These are phyloP conservation scores for Passer domesticus DNA, from an alignment of 2,113 vertebrate genomes.

Conservation along the genomic window DNA sequence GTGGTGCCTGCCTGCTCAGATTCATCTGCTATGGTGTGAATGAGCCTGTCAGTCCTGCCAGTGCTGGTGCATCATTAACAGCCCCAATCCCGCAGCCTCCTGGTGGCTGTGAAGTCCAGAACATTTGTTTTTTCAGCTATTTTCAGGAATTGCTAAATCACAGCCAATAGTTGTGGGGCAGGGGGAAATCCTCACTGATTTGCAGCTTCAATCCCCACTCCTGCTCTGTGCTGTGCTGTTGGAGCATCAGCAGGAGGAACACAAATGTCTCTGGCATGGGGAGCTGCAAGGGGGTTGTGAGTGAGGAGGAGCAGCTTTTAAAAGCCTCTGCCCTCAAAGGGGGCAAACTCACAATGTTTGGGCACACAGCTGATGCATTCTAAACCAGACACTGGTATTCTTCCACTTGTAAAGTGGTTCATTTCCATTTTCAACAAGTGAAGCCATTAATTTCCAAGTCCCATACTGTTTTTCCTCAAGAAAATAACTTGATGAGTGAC, in stretches of 20 bases:
- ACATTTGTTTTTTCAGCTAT: neutral
- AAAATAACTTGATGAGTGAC: neutral
- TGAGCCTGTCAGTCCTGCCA: fast-evolving
- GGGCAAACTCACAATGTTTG: fast-evolving
- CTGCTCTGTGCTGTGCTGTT: fast-evolving
- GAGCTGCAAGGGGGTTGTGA: fast-evolving
- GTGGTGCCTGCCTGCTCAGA: neutral
- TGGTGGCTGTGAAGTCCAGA: neutral
- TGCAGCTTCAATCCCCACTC: fast-evolving
- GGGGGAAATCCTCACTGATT: neutral
- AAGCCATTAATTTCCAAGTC: fast-evolving
- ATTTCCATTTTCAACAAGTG: neutral
- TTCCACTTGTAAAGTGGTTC: neutral
- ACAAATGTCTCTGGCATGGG: fast-evolving
- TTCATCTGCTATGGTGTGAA: fast-evolving
- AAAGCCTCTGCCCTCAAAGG: fast-evolving
- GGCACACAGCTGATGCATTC: fast-evolving
- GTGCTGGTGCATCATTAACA: fast-evolving
- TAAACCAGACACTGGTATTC: fast-evolving
- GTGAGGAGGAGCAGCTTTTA: neutral
- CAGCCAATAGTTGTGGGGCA: fast-evolving
- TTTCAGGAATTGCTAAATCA: neutral
- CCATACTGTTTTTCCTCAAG: neutral
- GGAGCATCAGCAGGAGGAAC: fast-evolving
- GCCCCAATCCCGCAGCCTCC: fast-evolving